Evolutionary conservation across 1,140 invertebrate genomes (phyloP).

Genomic region (Vanessa tameamea): DNA sequence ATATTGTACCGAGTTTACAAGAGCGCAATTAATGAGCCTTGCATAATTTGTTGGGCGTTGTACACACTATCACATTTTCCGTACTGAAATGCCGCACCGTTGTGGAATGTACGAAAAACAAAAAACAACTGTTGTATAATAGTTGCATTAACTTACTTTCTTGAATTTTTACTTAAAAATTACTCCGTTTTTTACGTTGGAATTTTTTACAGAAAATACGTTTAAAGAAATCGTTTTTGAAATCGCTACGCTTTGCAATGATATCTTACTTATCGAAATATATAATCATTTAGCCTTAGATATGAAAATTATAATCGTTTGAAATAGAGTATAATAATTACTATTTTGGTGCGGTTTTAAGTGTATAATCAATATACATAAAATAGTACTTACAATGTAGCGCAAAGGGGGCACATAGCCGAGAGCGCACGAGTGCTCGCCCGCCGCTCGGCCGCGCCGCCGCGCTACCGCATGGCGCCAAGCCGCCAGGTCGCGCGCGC

Average conservation of each 20-base stretch:
- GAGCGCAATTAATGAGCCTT: constrained; percentile 27
- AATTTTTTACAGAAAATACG: too few relatives aligned
- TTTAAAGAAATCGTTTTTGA: too few relatives aligned
- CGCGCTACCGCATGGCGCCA: constrained; percentile 75
- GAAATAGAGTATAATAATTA: not conserved
- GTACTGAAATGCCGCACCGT: not conserved
- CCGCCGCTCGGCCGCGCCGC: constrained; percentile 76
- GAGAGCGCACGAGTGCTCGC: constrained; percentile 72
- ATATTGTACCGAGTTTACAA: constrained; percentile 21
- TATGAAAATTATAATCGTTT: too few relatives aligned
- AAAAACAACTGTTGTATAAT: not conserved
- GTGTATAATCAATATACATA: not conserved
- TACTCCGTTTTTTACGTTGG: too few relatives aligned
- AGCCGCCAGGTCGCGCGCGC: constrained; percentile 49
- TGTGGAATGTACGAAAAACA: not conserved
- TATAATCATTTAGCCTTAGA: too few relatives aligned
- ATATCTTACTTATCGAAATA: too few relatives aligned
- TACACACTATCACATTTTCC: constrained; percentile 5
- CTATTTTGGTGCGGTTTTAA: not conserved
- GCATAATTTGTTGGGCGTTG: constrained; percentile 30
- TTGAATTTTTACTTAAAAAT: too few relatives aligned
- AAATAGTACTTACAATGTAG: constrained; percentile 76
- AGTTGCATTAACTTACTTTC: not conserved
- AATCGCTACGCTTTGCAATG: too few relatives aligned
- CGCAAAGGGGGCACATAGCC: constrained; percentile 80